A percentile compares a stretch with the other conserved stretches of the same genome.
Conservation (phyloP, 2,113 vertebrate species). For the Corythornis madagascariensis region DNA sequence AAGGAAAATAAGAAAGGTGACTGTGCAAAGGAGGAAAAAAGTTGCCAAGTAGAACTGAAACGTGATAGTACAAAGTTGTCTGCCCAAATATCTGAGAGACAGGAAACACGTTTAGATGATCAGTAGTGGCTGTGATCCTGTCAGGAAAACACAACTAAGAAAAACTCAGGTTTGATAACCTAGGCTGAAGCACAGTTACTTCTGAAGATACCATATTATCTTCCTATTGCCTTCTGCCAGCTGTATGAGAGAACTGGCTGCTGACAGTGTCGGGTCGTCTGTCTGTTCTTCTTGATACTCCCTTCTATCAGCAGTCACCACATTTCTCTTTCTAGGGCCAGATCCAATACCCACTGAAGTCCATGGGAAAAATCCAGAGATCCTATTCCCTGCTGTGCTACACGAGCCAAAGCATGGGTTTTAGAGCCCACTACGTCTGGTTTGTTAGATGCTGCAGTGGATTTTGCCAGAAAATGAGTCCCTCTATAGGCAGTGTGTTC, state of each 20-base stretch:
- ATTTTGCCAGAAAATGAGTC: conserved; percentile 6
- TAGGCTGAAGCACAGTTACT: not conserved
- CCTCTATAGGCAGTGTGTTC: not conserved
- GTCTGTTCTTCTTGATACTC: not conserved
- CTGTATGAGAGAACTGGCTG: not conserved
- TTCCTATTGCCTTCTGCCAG: not conserved
- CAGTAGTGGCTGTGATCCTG: not conserved
- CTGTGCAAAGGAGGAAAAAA: not conserved
- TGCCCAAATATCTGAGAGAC: not conserved
- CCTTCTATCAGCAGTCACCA: not conserved
- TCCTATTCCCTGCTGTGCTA: not conserved
- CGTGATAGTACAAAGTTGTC: not conserved
- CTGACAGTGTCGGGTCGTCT: fast-evolving
- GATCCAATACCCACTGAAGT: not conserved
- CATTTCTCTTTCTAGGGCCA: not conserved
- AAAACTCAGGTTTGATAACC: not conserved
- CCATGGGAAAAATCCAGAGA: not conserved
- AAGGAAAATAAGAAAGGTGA: not conserved
- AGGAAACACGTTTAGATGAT: not conserved
- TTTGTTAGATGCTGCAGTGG: conserved; percentile 24
- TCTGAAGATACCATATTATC: not conserved
- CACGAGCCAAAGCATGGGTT: not conserved
- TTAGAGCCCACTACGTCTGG: not conserved
- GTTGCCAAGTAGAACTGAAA: not conserved
- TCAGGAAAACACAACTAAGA: not conserved